Conservation (phyloP, 2,797 vertebrate species). For the Centroberyx gerrardi region DNA sequence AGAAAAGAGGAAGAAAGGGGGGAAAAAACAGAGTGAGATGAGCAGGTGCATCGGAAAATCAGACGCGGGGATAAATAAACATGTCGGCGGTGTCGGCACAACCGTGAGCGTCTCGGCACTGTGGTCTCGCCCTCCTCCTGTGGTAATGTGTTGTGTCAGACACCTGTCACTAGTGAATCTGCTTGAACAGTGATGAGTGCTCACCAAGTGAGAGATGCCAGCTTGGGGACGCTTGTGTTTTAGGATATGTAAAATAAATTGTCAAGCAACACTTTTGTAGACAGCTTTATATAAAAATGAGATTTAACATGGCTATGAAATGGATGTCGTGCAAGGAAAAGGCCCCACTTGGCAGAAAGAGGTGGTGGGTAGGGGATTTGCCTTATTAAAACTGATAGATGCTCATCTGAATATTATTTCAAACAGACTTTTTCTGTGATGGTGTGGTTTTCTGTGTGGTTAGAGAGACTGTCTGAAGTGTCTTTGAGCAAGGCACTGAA, state of each 20-base stretch:
- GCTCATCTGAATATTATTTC: too few species aligned
- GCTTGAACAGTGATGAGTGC: conserved; percentile 26
- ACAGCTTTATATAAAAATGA: conserved; percentile 29
- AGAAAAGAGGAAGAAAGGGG: background rate
- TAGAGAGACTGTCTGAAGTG: too few species aligned
- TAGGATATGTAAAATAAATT: conserved; percentile 31
- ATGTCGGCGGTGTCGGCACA: conserved; percentile 19
- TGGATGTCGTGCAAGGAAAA: conserved; percentile 9
- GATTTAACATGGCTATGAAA: conserved; percentile 36
- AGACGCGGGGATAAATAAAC: conserved; percentile 48
- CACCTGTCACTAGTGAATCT: conserved; percentile 37
- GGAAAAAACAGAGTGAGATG: background rate
- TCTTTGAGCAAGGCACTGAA: too few species aligned
- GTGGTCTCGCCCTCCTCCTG: conserved; percentile 14
- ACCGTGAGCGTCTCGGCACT: conserved; percentile 16
- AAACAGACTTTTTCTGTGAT: too few species aligned
- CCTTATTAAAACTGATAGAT: too few species aligned
- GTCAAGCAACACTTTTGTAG: conserved; percentile 26
- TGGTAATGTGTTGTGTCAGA: conserved; percentile 44
- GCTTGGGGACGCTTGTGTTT: conserved; percentile 33
- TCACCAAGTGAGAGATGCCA: conserved; percentile 36
- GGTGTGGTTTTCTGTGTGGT: too few species aligned
- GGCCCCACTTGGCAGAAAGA: background rate
- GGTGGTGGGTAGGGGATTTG: too few species aligned
- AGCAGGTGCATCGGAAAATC: conserved; percentile 41